These are phyloP conservation scores for Microtus oregoni DNA, from an alignment of 2,113 vertebrate genomes.

Conservation along the genomic window DNA sequence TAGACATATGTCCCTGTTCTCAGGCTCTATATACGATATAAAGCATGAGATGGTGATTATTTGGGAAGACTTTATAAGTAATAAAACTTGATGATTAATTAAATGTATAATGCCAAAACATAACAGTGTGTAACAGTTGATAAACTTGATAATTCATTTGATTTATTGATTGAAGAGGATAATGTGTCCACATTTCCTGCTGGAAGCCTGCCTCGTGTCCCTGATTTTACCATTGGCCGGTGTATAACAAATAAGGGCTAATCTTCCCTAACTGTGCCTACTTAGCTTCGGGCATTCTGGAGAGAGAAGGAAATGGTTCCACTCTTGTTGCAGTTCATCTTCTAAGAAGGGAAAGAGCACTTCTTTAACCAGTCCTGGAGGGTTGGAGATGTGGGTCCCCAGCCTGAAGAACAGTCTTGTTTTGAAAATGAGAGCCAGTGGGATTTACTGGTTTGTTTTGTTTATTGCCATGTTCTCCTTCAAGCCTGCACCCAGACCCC, in stretches of 20 bases:
- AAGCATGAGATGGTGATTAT: background rate
- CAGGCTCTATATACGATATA: background rate
- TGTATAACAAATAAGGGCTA: background rate
- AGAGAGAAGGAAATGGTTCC: background rate
- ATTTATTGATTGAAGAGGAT: background rate
- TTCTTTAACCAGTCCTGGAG: background rate
- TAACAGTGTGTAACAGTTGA: background rate
- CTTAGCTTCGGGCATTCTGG: background rate
- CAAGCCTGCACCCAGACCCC: background rate
- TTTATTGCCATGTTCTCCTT: background rate
- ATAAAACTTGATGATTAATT: background rate
- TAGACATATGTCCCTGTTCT: background rate
- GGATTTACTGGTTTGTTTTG: background rate
- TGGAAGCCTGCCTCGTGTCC: background rate
- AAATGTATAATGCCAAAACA: background rate
- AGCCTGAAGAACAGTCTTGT: background rate
- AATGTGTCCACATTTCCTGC: rapidly evolving
- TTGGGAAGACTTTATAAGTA: background rate
- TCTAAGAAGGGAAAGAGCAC: background rate
- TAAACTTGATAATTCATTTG: background rate
- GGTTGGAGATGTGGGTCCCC: background rate
- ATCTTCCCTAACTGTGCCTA: background rate
- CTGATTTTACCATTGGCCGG: rapidly evolving
- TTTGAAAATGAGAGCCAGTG: background rate
- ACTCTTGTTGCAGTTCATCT: background rate